A percentile compares a stretch with the other conserved stretches of the same genome.
These are phyloP conservation scores for Sericinus montela DNA, from an alignment of 2,888 invertebrate species.

Conservation along the genomic window DNA sequence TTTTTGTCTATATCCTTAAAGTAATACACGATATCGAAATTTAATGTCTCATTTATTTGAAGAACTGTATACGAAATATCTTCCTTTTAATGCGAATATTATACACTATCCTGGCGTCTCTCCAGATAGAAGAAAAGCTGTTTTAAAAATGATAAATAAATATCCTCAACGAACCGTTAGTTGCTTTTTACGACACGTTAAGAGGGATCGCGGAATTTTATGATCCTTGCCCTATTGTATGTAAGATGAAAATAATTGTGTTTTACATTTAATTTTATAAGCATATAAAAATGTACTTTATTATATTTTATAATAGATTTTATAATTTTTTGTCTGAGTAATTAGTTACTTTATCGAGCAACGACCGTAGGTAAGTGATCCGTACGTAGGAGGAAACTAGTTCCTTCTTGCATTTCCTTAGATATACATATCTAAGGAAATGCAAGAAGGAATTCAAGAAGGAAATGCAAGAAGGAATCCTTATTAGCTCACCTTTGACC, in stretches of 20 bases:
- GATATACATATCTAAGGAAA: too few relatives aligned
- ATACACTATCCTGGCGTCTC: constrained; percentile 12
- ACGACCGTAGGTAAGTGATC: too few relatives aligned
- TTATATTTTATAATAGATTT: too few relatives aligned
- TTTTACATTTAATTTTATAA: constrained; percentile 9
- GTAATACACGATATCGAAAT: neutral
- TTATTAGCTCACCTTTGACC: too few relatives aligned
- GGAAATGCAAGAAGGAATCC: too few relatives aligned
- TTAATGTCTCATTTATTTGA: constrained; percentile 9
- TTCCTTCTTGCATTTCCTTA: too few relatives aligned
- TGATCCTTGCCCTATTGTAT: constrained; percentile 7
- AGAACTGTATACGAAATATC: constrained; percentile 13
- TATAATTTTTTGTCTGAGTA: too few relatives aligned
- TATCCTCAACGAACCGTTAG: constrained; percentile 18
- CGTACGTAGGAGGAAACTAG: too few relatives aligned
- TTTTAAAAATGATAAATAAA: constrained; percentile 19
- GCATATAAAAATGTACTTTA: neutral
- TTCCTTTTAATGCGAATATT: constrained; percentile 15
- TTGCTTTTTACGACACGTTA: constrained; percentile 19
- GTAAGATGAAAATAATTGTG: constrained; percentile 7
- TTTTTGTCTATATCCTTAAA: too few relatives aligned
- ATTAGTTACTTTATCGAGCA: too few relatives aligned
- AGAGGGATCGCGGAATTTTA: constrained; percentile 16
- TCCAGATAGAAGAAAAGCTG: constrained; percentile 13
- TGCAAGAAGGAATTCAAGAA: too few relatives aligned